Percentiles rank a stretch among this genome's conserved stretches.
Conservation (phyloP, 1,140 invertebrate genomes). For the Physella acuta region DNA sequence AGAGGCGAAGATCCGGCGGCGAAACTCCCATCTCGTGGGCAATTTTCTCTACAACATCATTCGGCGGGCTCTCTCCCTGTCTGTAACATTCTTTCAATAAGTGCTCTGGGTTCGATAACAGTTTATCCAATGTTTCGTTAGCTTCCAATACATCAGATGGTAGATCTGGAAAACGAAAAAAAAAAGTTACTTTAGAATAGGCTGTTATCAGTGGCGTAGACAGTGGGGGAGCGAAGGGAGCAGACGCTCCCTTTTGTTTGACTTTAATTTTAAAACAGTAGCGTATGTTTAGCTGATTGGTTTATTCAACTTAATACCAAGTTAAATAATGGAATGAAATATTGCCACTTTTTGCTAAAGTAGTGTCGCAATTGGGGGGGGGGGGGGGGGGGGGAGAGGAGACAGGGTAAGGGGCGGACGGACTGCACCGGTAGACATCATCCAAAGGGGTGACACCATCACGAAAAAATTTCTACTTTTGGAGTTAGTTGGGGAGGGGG, state of each 20-base stretch:
- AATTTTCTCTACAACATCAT: constrained; percentile 23
- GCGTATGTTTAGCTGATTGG: background rate
- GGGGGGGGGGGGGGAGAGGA: no score
- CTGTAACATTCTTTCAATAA: background rate
- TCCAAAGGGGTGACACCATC: no score
- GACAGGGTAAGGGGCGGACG: no score
- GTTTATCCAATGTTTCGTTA: background rate
- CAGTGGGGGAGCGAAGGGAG: background rate
- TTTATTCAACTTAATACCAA: no score
- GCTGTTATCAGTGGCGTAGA: background rate
- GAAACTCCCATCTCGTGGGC: constrained; percentile 21
- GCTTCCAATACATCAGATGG: constrained; percentile 7
- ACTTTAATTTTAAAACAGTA: background rate
- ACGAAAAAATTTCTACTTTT: no score
- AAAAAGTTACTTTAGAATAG: background rate
- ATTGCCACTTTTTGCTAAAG: no score
- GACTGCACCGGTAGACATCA: no score
- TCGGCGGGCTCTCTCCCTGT: constrained; percentile 20
- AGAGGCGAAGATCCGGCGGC: constrained; percentile 1
- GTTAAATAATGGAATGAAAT: no score
- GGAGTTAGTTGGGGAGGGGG: no score
- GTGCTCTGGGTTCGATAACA: background rate
- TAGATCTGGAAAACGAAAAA: constrained; percentile 1
- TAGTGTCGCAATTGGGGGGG: no score
- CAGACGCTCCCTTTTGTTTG: background rate